Evolutionary conservation across 2,797 vertebrate genomes (phyloP).

Genomic region (Helostoma temminkii): DNA sequence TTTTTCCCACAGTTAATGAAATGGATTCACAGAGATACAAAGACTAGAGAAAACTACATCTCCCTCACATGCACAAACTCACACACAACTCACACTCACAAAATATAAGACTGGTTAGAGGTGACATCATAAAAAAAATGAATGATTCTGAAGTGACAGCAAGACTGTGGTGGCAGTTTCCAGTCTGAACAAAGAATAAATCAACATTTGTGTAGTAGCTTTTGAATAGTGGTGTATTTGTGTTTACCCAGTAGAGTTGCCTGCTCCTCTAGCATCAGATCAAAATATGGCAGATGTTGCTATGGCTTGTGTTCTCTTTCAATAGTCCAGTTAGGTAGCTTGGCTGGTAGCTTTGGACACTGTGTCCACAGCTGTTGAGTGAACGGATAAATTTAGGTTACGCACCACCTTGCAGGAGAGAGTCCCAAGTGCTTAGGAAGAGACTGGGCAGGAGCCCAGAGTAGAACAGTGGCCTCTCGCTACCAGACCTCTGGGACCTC

Average conservation of each 20-base stretch:
- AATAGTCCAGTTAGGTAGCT: conserved; percentile 53
- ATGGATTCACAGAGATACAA: conserved; percentile 48
- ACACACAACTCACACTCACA: conserved; percentile 46
- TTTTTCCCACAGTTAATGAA: conserved; percentile 35
- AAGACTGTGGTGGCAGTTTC: conserved; percentile 56
- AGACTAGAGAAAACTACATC: conserved; percentile 38
- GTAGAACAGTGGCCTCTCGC: conserved; percentile 32
- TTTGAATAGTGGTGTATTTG: conserved; percentile 18
- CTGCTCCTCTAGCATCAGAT: conserved; percentile 61
- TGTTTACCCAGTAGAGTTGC: conserved; percentile 49
- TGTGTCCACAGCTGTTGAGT: conserved; percentile 47
- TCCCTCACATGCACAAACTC: conserved; percentile 58
- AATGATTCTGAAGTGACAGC: conserved; percentile 38
- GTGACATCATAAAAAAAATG: conserved; percentile 57
- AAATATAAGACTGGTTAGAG: conserved; percentile 58
- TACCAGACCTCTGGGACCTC: conserved; percentile 87
- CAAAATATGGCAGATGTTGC: conserved; percentile 72
- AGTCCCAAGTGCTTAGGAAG: conserved; percentile 52
- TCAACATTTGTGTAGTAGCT: conserved; percentile 17
- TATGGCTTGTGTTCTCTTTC: conserved; percentile 78
- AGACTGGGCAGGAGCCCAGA: conserved; percentile 25
- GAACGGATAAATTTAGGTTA: conserved; percentile 43
- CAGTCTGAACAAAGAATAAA: conserved; percentile 53
- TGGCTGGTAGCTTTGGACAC: conserved; percentile 55
- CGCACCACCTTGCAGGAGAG: conserved; percentile 35